Conservation (phyloP, 2,888 invertebrate genomes). For the Resseliella maxima region DNA sequence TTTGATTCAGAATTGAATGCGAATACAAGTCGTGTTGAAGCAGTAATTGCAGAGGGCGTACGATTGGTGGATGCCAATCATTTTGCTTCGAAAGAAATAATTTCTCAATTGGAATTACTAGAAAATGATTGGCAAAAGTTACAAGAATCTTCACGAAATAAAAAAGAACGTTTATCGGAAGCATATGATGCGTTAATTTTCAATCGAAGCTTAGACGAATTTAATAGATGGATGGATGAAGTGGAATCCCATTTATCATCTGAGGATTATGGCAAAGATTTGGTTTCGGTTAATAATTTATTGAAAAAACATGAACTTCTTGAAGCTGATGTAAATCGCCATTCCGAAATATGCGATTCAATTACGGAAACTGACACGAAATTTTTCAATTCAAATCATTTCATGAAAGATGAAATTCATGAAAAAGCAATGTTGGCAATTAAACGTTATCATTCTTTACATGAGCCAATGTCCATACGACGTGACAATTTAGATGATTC, state of each 20-base stretch:
- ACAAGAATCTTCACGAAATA: constrained; percentile 82
- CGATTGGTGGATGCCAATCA: constrained; percentile 82
- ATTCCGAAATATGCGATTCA: constrained; percentile 83
- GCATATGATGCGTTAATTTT: constrained; percentile 92
- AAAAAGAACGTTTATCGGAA: constrained; percentile 86
- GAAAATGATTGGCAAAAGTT: constrained; percentile 89
- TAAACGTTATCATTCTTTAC: constrained; percentile 80
- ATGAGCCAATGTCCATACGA: constrained; percentile 90
- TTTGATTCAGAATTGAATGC: constrained; percentile 95
- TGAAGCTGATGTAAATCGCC: constrained; percentile 87
- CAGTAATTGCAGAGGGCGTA: constrained; percentile 84
- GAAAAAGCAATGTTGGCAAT: constrained; percentile 76
- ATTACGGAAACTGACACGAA: constrained; percentile 83
- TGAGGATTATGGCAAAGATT: constrained; percentile 80
- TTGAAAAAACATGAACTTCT: constrained; percentile 82
- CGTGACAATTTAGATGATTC: constrained; percentile 94
- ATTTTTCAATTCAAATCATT: constrained; percentile 84
- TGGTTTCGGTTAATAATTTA: constrained; percentile 86
- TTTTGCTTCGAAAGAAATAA: constrained; percentile 88
- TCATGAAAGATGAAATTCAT: constrained; percentile 88
- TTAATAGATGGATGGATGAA: constrained; percentile 93
- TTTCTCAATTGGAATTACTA: constrained; percentile 82
- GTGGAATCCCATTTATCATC: constrained; percentile 77
- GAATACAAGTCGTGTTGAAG: constrained; percentile 86
- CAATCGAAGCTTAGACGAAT: constrained; percentile 89